phyloP scores from a whole-genome alignment of 2,113 vertebrate genomes.

The Tetrao urogallus region DNA sequence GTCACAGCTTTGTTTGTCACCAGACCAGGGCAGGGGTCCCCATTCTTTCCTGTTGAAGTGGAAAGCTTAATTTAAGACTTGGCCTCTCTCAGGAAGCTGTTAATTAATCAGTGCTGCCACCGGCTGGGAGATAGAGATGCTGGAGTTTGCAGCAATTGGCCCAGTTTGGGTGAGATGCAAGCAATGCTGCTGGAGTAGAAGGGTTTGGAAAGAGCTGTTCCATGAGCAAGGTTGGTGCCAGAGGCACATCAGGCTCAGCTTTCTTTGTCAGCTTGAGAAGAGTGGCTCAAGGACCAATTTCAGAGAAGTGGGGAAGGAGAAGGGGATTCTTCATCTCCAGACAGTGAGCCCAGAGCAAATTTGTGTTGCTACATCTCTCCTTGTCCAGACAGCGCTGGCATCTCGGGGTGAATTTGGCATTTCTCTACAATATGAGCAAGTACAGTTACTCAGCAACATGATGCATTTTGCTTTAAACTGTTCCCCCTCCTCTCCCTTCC shows the following conservation, averaged over 20 bases:
- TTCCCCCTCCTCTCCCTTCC: too few relatives aligned
- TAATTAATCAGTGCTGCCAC: neutral
- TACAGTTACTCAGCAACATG: neutral
- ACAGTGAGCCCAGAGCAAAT: rapidly evolving
- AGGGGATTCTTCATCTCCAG: neutral
- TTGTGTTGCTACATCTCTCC: neutral
- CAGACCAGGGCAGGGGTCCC: neutral
- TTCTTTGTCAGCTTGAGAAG: neutral
- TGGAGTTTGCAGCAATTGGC: neutral
- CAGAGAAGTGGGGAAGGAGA: neutral
- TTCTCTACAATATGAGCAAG: neutral
- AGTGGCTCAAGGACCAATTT: rapidly evolving
- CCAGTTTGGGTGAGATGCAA: rapidly evolving
- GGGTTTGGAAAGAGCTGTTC: neutral
- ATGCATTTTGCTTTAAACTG: neutral
- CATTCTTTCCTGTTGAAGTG: neutral
- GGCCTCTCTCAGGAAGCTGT: neutral
- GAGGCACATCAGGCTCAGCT: too few relatives aligned
- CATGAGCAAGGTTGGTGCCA: too few relatives aligned
- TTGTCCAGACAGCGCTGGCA: neutral
- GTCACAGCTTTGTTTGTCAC: neutral
- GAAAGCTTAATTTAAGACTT: conserved; percentile 41
- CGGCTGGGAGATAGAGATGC: rapidly evolving
- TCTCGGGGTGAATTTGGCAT: neutral
- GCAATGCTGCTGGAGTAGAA: neutral